Evolutionary conservation across 2,113 vertebrate species (phyloP), one percentile per base, ranked within the genome.

Genomic region (Hyla sarda): DNA sequence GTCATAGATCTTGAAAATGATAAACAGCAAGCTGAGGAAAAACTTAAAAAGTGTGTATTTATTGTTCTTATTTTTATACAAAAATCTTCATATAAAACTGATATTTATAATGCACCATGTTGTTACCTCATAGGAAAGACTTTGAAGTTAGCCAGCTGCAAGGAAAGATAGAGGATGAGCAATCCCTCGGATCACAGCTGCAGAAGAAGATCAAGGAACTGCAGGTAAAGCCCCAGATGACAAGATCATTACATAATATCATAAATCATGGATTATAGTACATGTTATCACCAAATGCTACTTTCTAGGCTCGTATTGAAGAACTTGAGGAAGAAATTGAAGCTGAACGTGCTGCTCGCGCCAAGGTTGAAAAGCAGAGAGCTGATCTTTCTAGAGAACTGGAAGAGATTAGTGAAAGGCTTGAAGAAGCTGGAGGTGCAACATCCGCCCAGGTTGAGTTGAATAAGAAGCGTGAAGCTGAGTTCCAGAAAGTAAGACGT

Each of bases 391-490:
- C 95, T 2, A 93, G 96, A 88, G 97, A 98, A 89, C 96, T 98
- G 47, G 96, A 98, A 88, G 96, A 98, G 91, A 97, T 97, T 93
- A 97, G 96, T 0, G 96, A 94, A 92, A 91, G 93, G 0, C 95
- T 98, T 3, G 97, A 97, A 62, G 97, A 98, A 88, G 96, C 97
- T 1, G 97, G 96, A 0, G 97, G 97, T 0, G 96, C 95, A 0
- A 97, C 97, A 0, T 60, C 96, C 0, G 96, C 91, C 88, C 97
- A 98, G 92, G 88, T 97, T 0, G 97, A 98, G 78, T 94, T 98
- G 96, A 99, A 96, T 92, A 99, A 98, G 91, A 98, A 96, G 88
- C 93, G 96, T 0, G 96, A 97, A 88, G 91, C 95, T 0, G 95
- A 96, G 92, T 97, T 97, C 88, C 95, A 96, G 92, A 97, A 95